A percentile compares a stretch with the other conserved stretches of the same genome.
These are phyloP conservation scores for Chiloscyllium punctatum DNA, from an alignment of 2,797 vertebrate genomes.

Conservation along the genomic window DNA sequence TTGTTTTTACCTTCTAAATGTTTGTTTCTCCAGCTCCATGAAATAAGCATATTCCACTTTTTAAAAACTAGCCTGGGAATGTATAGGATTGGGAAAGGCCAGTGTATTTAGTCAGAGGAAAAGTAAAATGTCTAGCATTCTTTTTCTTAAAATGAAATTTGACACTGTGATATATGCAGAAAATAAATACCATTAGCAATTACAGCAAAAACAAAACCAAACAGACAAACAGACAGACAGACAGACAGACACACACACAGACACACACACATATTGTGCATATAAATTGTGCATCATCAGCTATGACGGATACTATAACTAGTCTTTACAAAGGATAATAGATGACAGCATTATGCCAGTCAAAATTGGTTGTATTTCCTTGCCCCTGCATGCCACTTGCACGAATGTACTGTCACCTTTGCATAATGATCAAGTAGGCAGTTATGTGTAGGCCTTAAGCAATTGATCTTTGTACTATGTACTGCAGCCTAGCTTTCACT, in stretches of 20 bases:
- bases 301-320: not conserved
- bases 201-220: not conserved
- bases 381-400: no score
- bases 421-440: not conserved
- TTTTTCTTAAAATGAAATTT: not conserved
- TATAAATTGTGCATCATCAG: not conserved
- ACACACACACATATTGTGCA: not conserved
- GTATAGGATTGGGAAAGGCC: not conserved
- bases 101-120: not conserved
- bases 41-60: not conserved
- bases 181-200: not conserved
- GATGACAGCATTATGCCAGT: not conserved
- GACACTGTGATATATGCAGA: not conserved
- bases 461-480: not conserved
- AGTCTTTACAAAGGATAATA: not conserved
- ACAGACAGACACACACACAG: not conserved
- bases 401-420: not conserved
- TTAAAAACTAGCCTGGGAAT: not conserved
- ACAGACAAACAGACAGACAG: not conserved
- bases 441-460: not conserved
- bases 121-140: not conserved
- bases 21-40: not conserved
- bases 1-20: no score
- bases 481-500: not conserved
- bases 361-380: not conserved